These are phyloP conservation scores for Antedon mediterranea DNA, from an alignment of 53 echinoderm and acorn worm genomes.

Conservation along the genomic window DNA sequence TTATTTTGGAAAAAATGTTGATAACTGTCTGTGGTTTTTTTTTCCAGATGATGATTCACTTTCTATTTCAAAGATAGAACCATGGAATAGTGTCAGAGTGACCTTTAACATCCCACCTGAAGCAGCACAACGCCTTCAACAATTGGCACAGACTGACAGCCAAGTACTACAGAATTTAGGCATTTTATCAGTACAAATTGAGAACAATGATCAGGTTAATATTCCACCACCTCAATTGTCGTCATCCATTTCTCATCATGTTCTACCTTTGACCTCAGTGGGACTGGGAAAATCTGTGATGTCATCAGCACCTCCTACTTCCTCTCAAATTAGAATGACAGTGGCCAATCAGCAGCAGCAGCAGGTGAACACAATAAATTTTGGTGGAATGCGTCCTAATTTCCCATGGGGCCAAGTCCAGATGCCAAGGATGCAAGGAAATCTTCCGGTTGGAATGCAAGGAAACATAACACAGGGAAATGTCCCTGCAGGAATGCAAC, in stretches of 20 bases:
- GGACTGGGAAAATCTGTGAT: constrained; percentile 6
- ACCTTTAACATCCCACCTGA: constrained; percentile 91
- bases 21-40: too few relatives aligned
- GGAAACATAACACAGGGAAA: not conserved
- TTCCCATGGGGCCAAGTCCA: not conserved
- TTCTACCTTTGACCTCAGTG: constrained; percentile 23
- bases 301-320: not conserved
- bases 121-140: constrained; percentile 62
- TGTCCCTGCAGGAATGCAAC: not conserved
- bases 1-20: too few relatives aligned
- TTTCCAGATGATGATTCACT: constrained; percentile 27
- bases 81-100: constrained; percentile 95
- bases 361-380: not conserved
- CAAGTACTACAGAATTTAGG: constrained; percentile 66
- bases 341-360: not conserved
- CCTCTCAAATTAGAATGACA: not conserved
- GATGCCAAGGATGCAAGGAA: not conserved
- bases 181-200: constrained; percentile 83
- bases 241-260: constrained; percentile 6
- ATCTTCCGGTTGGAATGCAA: not conserved
- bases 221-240: constrained; percentile 19
- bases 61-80: constrained; percentile 63
- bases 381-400: not conserved
- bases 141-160: constrained; percentile 68
- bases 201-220: constrained; percentile 53